Evolutionary conservation across 2,797 vertebrate genomes (phyloP), one percentile per base, ranked within the genome.

Genomic region (Gastrophryne carolinensis): DNA sequence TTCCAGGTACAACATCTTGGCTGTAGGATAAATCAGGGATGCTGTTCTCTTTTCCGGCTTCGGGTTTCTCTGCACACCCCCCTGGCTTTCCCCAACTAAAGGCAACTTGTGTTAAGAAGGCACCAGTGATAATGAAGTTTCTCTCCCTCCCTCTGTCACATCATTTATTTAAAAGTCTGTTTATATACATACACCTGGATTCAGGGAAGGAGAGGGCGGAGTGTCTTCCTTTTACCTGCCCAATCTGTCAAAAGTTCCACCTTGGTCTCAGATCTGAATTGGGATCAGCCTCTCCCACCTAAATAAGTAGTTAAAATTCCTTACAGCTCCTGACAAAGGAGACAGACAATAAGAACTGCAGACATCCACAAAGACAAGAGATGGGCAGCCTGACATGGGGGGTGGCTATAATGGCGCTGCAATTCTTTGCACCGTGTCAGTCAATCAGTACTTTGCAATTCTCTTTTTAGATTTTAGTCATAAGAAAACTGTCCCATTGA

Each of bases 1-100:
- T 92, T 98, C 97, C 88, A 99, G 94, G 93, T 99, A 99, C 95
- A 99, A 96, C 97, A 99, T 99, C 93, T 96, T 99, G 92, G 96
- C 96, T 90, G 96, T 96, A 86, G 98, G 94, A 86, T 96, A 95
- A 90, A 98, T 94, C 94, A 98, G 91, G 88, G 93, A 94, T 87
- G 94, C 93, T 89, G 96, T 98, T 91, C 96, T 95, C 87, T 96
- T 95, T 93, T 96, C 96, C 90, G 96, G 91, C 94, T 98, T 96
- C 97, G 98, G 96, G 94, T 88, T 96, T 96, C 92, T 53, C 92
- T 89, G 89, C 90, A 90, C 85, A 89, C 88, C 84, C 91, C 91
- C 88, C 92, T 90, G 87, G 89, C 87, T 89, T 85, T 89, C 86
- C 89, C 87, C 87, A 82, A 85, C 82, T 81, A 72, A 82, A 80